Evolutionary conservation across 2,113 vertebrate genomes (phyloP).

Genomic region (Gasterosteus aculeatus): DNA sequence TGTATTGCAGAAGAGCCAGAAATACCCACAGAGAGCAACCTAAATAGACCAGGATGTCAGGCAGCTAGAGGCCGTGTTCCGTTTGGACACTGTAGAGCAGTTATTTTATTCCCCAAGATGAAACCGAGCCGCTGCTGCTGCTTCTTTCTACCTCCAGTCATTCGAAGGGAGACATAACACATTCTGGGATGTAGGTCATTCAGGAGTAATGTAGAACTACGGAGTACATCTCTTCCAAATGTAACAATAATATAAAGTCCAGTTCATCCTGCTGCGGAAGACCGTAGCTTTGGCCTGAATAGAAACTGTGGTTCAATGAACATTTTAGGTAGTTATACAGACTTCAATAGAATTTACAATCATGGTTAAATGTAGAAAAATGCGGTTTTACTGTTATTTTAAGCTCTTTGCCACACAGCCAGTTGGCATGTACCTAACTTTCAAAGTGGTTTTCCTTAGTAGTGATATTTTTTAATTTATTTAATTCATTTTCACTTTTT

Average conservation of each 20-base stretch:
- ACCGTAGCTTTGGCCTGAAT: not conserved
- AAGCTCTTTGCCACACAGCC: not conserved
- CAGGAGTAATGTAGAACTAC: not conserved
- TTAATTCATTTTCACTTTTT: too few relatives aligned
- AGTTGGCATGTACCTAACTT: not conserved
- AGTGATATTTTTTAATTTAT: not conserved
- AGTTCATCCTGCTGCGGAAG: not conserved
- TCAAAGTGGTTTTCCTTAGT: not conserved
- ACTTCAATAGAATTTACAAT: constrained; percentile 43
- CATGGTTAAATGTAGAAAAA: constrained; percentile 53
- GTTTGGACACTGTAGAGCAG: not conserved
- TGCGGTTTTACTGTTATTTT: not conserved
- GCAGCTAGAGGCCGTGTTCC: constrained; percentile 10
- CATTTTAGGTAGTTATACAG: constrained; percentile 29
- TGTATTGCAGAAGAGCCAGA: constrained; percentile 33
- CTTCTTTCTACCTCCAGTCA: not conserved
- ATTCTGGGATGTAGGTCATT: constrained; percentile 5
- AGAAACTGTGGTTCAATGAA: constrained; percentile 4
- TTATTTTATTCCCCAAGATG: constrained; percentile 2
- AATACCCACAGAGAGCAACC: constrained; percentile 27
- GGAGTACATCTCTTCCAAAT: not conserved
- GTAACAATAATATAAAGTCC: not conserved
- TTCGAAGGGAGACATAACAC: not conserved
- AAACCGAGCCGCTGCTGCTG: constrained; percentile 22
- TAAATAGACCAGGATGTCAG: constrained; percentile 38